phyloP scores from a whole-genome alignment of 2,888 invertebrate species.

The Eulithis prunata region DNA sequence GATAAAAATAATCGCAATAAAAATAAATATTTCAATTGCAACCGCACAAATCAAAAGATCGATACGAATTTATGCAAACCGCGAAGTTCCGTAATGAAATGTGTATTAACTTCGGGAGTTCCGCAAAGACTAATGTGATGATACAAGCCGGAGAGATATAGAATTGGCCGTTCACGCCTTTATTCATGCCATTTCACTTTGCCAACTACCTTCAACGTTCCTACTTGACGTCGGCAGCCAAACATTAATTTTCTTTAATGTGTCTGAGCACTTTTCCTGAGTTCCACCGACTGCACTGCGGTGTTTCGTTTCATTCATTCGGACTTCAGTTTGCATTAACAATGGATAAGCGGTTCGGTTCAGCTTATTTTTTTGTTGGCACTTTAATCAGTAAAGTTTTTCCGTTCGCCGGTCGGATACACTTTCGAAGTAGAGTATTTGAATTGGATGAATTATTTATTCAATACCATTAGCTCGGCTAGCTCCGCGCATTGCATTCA shows the following conservation, averaged over 20 bases:
- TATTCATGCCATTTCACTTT: conserved; percentile 80
- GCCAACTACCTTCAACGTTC: conserved; percentile 76
- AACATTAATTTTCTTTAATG: conserved; percentile 85
- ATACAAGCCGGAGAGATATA: conserved; percentile 64
- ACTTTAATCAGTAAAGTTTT: conserved; percentile 76
- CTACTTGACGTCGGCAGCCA: conserved; percentile 79
- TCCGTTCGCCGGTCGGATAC: conserved; percentile 51
- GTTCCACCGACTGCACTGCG: conserved; percentile 78
- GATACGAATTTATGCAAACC: conserved; percentile 47
- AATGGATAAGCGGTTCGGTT: conserved; percentile 72
- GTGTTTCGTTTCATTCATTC: conserved; percentile 81
- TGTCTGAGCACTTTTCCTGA: conserved; percentile 81
- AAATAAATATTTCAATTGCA: conserved; percentile 55
- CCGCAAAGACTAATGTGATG: conserved; percentile 66
- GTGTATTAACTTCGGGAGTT: conserved; percentile 64
- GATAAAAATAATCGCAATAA: conserved; percentile 46
- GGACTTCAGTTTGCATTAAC: conserved; percentile 74
- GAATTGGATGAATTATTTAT: conserved; percentile 59
- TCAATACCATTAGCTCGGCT: conserved; percentile 46
- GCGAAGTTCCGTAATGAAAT: conserved; percentile 58
- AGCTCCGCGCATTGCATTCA: conserved; percentile 33
- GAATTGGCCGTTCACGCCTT: conserved; percentile 72
- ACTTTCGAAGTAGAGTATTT: conserved; percentile 62
- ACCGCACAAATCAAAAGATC: conserved; percentile 43
- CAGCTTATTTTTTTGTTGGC: conserved; percentile 71